These are phyloP conservation scores for Alca torda DNA, from an alignment of 2,797 vertebrate genomes.

Conservation along the genomic window DNA sequence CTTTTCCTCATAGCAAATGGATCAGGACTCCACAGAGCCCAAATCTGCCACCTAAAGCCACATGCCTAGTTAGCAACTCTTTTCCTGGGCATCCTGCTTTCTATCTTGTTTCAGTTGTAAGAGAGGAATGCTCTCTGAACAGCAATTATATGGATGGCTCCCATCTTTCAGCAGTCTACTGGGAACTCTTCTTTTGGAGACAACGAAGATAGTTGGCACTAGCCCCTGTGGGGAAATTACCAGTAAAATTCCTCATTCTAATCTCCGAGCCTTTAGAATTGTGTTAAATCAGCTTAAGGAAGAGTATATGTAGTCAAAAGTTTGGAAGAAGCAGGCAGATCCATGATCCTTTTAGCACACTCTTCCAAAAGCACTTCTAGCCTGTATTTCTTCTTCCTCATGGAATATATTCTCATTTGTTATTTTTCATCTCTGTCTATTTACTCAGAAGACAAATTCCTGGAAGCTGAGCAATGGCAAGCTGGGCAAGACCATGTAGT, in stretches of 20 bases:
- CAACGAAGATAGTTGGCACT: background rate
- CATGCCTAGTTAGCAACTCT: background rate
- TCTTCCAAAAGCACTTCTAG: background rate
- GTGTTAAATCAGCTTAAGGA: background rate
- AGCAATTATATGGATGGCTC: background rate
- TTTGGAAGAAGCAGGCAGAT: background rate
- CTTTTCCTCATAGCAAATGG: background rate
- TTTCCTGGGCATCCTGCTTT: background rate
- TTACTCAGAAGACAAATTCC: conserved; percentile 2
- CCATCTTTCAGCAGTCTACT: background rate
- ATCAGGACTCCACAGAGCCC: background rate
- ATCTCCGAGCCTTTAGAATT: background rate
- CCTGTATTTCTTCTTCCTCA: background rate
- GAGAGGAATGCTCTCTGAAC: background rate
- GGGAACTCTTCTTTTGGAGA: background rate
- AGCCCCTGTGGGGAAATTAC: background rate
- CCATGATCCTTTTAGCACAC: background rate
- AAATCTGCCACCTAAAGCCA: background rate
- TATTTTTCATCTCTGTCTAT: background rate
- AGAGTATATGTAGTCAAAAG: background rate
- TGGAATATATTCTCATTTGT: background rate
- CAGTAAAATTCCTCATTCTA: background rate
- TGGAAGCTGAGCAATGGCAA: background rate
- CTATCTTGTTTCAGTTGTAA: background rate
- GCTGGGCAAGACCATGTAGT: background rate